Evolutionary conservation across 2,888 invertebrate species (phyloP).

Genomic region (Meteorus colon): DNA sequence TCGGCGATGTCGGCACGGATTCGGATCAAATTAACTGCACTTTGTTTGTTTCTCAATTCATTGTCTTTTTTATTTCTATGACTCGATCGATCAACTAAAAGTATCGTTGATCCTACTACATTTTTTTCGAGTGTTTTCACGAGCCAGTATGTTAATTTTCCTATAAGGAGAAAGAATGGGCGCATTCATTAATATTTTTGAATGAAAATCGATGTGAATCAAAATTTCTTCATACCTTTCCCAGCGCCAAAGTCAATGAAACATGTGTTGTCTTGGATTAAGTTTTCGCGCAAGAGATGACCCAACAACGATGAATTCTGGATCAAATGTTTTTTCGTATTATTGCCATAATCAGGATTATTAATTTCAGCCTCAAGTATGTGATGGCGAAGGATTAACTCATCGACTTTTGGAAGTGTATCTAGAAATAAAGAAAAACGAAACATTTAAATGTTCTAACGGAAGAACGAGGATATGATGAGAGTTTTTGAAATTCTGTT

Average conservation of each 20-base stretch:
- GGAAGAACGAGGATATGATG: no score
- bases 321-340: slow-evolving; percentile 82
- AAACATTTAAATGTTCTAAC: background rate
- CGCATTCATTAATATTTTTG: background rate
- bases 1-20: slow-evolving; percentile 89
- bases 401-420: slow-evolving; percentile 68
- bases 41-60: slow-evolving; percentile 74
- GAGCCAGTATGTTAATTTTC: slow-evolving; percentile 86
- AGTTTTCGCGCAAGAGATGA: slow-evolving; percentile 77
- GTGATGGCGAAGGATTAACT: slow-evolving; percentile 71
- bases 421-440: slow-evolving; percentile 53
- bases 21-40: slow-evolving; percentile 75
- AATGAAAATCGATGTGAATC: background rate
- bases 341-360: slow-evolving; percentile 77
- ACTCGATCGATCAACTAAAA: slow-evolving; percentile 86
- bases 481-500: no score
- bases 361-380: slow-evolving; percentile 74
- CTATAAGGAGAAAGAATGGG: slow-evolving; percentile 68
- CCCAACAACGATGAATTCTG: slow-evolving; percentile 87
- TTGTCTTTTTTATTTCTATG: slow-evolving; percentile 88
- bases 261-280: slow-evolving; percentile 79
- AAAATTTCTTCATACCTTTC: slow-evolving; percentile 78
- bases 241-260: slow-evolving; percentile 93
- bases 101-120: slow-evolving; percentile 75
- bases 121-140: slow-evolving; percentile 77